Evolutionary conservation across 2,113 vertebrate species (phyloP).

Genomic region (Macroglossus sobrinus): DNA sequence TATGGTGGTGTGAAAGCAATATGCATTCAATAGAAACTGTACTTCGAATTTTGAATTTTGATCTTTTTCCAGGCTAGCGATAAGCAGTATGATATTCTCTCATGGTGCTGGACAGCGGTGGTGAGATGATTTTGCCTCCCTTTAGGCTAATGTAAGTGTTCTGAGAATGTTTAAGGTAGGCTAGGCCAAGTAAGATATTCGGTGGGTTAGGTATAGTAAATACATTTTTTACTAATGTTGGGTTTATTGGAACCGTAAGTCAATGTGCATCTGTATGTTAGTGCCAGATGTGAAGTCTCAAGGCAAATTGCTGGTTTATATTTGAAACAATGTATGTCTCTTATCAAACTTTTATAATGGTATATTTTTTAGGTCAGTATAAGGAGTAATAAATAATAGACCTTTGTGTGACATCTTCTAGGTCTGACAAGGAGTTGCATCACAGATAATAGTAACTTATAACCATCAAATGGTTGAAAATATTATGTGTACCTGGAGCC

Average conservation of each 20-base stretch:
- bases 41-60: background rate
- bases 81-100: background rate
- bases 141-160: background rate
- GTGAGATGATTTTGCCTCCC: background rate
- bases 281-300: background rate
- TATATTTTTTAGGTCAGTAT: background rate
- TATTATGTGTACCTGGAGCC: background rate
- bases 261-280: background rate
- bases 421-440: background rate
- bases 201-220: background rate
- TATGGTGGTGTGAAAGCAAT: background rate
- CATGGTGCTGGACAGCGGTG: background rate
- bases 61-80: background rate
- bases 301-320: constrained; percentile 1
- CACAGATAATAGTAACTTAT: background rate
- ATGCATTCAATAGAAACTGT: background rate
- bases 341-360: background rate
- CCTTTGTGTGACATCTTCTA: background rate
- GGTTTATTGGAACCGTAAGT: background rate
- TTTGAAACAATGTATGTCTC: background rate
- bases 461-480: background rate
- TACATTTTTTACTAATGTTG: too few species aligned
- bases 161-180: background rate
- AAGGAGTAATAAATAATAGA: background rate
- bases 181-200: background rate